Evolutionary conservation across 1,140 invertebrate species (phyloP).

Genomic region (Neelides sp.): DNA sequence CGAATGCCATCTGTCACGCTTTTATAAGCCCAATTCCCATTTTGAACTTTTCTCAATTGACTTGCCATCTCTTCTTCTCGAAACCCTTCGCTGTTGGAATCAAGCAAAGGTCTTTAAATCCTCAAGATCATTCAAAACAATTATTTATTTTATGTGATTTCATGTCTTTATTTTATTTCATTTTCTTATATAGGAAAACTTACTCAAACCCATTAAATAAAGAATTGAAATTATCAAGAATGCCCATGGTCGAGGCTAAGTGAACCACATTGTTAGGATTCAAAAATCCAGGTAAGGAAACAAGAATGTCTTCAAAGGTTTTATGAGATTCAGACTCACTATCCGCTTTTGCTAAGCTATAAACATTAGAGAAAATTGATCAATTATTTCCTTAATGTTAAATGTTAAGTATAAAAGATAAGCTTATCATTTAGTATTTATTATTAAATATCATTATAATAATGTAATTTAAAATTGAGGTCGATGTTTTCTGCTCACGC

Average conservation of each 20-base stretch:
- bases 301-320: conserved; percentile 68
- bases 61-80: conserved; percentile 64
- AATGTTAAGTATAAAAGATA: no score
- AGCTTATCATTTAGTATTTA: no score
- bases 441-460: no score
- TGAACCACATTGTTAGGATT: conserved; percentile 77
- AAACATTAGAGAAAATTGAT: neutral
- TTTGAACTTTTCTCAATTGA: conserved; percentile 72
- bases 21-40: conserved; percentile 81
- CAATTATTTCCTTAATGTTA: neutral
- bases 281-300: conserved; percentile 71
- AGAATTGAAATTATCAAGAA: conserved; percentile 54
- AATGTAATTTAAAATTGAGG: no score
- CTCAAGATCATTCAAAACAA: no score
- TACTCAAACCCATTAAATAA: conserved; percentile 64
- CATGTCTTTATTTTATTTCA: no score
- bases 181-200: no score
- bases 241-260: conserved; percentile 56
- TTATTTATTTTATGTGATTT: neutral
- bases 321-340: conserved; percentile 36
- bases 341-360: conserved; percentile 31
- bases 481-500: conserved; percentile 51
- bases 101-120: no score
- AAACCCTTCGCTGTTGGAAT: conserved; percentile 53
- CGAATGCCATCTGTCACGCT: conserved; percentile 84